These are phyloP conservation scores for Zeus faber DNA, from an alignment of 2,113 vertebrate genomes.

Conservation along the genomic window DNA sequence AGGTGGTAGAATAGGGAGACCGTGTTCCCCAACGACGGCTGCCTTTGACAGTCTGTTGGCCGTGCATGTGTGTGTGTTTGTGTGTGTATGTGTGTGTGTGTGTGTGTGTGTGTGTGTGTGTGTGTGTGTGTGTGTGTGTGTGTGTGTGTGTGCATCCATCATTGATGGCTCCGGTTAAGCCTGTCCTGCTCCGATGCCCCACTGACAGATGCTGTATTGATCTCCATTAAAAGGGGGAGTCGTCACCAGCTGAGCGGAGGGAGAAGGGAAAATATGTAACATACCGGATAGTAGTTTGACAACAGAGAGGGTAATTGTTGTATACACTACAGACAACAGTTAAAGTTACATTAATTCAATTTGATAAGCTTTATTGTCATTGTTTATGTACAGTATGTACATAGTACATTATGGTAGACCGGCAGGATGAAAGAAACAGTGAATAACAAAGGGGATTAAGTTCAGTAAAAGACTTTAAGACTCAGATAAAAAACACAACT, in stretches of 20 bases:
- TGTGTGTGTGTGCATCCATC: conserved; percentile 24
- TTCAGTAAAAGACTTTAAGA: too few species aligned
- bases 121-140: conserved; percentile 3
- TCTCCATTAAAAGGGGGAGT: conserved; percentile 70
- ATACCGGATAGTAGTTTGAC: conserved; percentile 61
- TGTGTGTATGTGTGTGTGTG: neutral
- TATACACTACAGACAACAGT: too few species aligned
- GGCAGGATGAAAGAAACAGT: too few species aligned
- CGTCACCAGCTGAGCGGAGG: conserved; percentile 67
- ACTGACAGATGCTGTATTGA: conserved; percentile 72
- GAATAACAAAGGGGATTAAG: too few species aligned
- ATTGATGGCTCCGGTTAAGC: conserved; percentile 61
- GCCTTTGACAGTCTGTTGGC: neutral
- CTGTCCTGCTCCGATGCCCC: conserved; percentile 59
- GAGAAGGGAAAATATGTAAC: conserved; percentile 67
- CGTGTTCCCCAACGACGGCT: too few species aligned
- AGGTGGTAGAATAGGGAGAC: too few species aligned
- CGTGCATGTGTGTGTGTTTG: neutral
- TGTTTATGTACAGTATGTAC: too few species aligned
- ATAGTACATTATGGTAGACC: too few species aligned
- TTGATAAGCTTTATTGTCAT: too few species aligned
- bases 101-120: neutral
- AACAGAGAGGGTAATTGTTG: too few species aligned
- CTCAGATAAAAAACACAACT: too few species aligned
- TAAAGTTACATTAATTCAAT: too few species aligned